Percentiles rank a stretch among this genome's conserved stretches.
These are phyloP conservation scores for Catocala nupta DNA, from an alignment of 2,888 invertebrate genomes.

Conservation along the genomic window DNA sequence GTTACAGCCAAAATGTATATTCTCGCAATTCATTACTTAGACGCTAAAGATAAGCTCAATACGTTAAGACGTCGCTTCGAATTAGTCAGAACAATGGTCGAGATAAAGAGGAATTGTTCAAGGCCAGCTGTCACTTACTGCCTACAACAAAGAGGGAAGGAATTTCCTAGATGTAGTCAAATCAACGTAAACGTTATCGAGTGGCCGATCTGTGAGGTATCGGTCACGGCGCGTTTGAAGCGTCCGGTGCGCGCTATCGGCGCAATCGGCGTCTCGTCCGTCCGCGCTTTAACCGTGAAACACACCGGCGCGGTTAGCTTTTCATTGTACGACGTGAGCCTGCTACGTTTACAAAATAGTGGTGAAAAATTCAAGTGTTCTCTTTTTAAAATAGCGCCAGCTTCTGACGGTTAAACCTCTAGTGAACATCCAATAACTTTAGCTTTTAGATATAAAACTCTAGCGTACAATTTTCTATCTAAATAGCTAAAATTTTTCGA, in stretches of 20 bases:
- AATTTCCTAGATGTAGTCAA: not conserved
- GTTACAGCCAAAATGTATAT: not conserved
- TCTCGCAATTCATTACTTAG: conserved; percentile 9
- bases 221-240: not conserved
- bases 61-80: conserved; percentile 7
- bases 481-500: too few species aligned
- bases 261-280: too few species aligned
- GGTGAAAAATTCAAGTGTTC: too few species aligned
- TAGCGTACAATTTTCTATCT: too few species aligned
- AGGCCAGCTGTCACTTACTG: not conserved
- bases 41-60: conserved; percentile 6
- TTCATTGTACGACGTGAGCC: too few species aligned
- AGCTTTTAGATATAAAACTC: too few species aligned
- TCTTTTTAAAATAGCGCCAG: too few species aligned
- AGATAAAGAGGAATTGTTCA: conserved; percentile 5
- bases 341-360: too few species aligned
- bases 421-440: too few species aligned
- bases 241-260: not conserved
- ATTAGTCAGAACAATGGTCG: conserved; percentile 7
- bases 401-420: too few species aligned
- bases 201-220: conserved; percentile 1
- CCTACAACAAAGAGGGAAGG: not conserved
- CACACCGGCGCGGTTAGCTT: too few species aligned
- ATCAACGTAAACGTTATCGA: not conserved
- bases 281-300: too few species aligned